Evolutionary conservation across 1,140 invertebrate species (phyloP).

Genomic region (Brachystomella parvula): DNA sequence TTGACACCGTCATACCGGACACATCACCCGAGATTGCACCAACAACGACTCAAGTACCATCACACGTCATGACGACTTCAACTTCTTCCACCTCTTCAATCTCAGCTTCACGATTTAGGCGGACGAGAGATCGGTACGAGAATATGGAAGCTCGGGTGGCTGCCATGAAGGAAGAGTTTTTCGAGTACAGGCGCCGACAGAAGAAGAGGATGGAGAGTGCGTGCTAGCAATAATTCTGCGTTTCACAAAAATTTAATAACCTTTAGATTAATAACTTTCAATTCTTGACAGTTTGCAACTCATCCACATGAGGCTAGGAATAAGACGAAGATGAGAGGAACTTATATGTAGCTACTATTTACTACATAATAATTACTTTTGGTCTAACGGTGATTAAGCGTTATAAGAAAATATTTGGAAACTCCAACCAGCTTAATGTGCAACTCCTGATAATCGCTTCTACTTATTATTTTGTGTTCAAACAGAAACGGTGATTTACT

Average conservation of each 20-base stretch:
- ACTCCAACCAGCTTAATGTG: too few species aligned
- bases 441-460: neutral
- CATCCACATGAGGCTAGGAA: neutral
- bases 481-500: neutral
- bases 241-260: neutral
- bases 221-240: constrained; percentile 48
- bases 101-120: constrained; percentile 30
- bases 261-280: neutral
- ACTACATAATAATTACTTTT: neutral
- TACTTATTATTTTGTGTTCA: constrained; percentile 2
- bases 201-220: constrained; percentile 65
- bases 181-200: constrained; percentile 80
- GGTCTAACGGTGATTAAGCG: neutral
- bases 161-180: constrained; percentile 91
- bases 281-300: neutral
- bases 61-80: constrained; percentile 36
- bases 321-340: neutral
- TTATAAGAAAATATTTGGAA: neutral
- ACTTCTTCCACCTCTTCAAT: constrained; percentile 37
- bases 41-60: constrained; percentile 31
- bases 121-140: constrained; percentile 52
- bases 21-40: constrained; percentile 54
- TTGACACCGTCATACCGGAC: constrained; percentile 62
- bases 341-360: neutral
- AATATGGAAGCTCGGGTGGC: constrained; percentile 76